Conservation (phyloP, 2,113 vertebrate species). For the Sialia sialis region DNA sequence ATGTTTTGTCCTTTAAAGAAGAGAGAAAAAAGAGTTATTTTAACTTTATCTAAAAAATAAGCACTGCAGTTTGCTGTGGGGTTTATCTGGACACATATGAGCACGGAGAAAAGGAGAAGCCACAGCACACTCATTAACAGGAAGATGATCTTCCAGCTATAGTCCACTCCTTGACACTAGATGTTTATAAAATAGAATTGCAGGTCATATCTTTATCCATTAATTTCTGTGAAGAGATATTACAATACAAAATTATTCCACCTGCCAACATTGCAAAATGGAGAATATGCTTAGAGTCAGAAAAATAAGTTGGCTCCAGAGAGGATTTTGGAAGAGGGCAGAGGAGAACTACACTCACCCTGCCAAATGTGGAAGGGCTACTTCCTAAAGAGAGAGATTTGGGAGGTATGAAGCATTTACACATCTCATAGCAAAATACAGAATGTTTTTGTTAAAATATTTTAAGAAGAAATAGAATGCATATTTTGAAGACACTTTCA, state of each 20-base stretch:
- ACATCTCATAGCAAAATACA: background rate
- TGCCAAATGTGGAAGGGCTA: background rate
- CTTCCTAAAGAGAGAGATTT: background rate
- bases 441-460: background rate
- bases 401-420: background rate
- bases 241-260: background rate
- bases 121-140: rapidly evolving
- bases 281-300: background rate
- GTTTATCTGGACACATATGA: rapidly evolving
- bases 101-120: background rate
- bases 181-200: background rate
- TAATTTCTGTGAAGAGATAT: background rate
- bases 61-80: background rate
- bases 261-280: background rate
- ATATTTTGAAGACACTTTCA: background rate
- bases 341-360: background rate
- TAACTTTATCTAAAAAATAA: background rate
- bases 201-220: background rate
- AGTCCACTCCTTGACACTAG: background rate
- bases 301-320: background rate
- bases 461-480: background rate
- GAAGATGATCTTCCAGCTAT: background rate
- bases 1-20: background rate
- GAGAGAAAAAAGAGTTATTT: background rate
- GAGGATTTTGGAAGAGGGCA: background rate